phyloP scores from a whole-genome alignment of 1,140 invertebrate genomes.

The Cyclargus thomasi region DNA sequence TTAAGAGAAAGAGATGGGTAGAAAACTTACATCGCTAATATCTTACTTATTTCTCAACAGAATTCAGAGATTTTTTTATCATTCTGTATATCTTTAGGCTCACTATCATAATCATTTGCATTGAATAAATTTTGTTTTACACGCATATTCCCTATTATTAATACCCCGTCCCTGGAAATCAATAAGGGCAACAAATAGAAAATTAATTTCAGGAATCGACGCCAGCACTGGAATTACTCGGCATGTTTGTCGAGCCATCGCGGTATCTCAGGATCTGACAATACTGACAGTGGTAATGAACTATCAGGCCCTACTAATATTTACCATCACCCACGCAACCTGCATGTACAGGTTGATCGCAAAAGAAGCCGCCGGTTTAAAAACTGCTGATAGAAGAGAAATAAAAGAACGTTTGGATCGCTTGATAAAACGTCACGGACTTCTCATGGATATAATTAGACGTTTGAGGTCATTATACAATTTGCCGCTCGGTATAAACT shows the following conservation, averaged over 20 bases:
- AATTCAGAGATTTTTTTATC: too few relatives aligned
- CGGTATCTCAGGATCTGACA: neutral
- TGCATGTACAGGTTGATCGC: neutral
- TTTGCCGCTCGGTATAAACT: neutral
- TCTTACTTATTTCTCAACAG: too few relatives aligned
- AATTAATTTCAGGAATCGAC: constrained; percentile 4
- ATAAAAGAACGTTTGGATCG: neutral
- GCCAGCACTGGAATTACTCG: neutral
- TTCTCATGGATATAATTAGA: neutral
- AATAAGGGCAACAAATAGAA: neutral
- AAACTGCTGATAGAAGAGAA: neutral
- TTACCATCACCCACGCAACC: neutral
- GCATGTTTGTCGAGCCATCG: neutral
- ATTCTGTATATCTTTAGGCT: too few relatives aligned
- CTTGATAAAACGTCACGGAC: neutral
- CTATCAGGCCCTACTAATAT: neutral
- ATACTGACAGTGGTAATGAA: neutral
- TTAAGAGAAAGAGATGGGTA: too few relatives aligned
- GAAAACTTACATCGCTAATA: too few relatives aligned
- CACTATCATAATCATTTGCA: too few relatives aligned
- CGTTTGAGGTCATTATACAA: neutral
- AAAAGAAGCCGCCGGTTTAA: neutral
- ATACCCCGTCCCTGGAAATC: neutral
- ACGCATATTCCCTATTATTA: too few relatives aligned
- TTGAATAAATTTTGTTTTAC: too few relatives aligned